Evolutionary conservation across 2,797 vertebrate genomes (phyloP), one percentile per base, ranked within the genome.

Genomic region (Urophycis tenuis): DNA sequence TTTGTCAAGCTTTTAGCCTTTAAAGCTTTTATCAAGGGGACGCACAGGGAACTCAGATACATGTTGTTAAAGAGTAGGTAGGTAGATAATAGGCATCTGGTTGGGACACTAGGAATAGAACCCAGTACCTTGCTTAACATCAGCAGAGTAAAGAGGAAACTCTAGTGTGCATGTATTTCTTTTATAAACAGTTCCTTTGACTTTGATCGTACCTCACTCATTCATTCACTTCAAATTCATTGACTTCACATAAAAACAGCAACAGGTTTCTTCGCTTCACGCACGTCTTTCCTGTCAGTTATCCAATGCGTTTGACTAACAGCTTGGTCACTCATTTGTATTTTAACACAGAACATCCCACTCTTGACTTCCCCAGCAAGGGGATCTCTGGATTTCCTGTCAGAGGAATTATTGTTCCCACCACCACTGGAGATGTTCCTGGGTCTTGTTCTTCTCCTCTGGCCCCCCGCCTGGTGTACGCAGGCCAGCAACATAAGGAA

Each of bases 401-500:
- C 74, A 73, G 72, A 84, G 77, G 32, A 75, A 88, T 92, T 91
- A 93, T 92, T 91, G 79, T 89, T 88, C 79, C 80, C 76, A 85
- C 84, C 84, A 22, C 90, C 82, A 72, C 89, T 91, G 41, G 84
- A 90, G 82, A 90, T 91, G 85, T 86, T 81, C 80, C 86, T 92
- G 73, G 79, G 86, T 79, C 85, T 85, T 79, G 79, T 93, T 85
- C 89, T 93, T 83, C 90, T 91, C 67, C 71, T 92, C 84, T 95
- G 95, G 78, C 92, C 89, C 22, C 84, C 17, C 34, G 85, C 88
- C 36, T 78, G 75, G 31, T 89, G 89, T 73, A 81, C 69, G 77
- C 91, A 73, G 83, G 86, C 81, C 88, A 94, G 80, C 87, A 95
- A 74, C 78, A 94, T 81, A 60, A 94, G 82, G 85, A 77, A 91